Evolutionary conservation across 1,140 invertebrate genomes (phyloP).

Genomic region (Brachionus paranguensis): DNA sequence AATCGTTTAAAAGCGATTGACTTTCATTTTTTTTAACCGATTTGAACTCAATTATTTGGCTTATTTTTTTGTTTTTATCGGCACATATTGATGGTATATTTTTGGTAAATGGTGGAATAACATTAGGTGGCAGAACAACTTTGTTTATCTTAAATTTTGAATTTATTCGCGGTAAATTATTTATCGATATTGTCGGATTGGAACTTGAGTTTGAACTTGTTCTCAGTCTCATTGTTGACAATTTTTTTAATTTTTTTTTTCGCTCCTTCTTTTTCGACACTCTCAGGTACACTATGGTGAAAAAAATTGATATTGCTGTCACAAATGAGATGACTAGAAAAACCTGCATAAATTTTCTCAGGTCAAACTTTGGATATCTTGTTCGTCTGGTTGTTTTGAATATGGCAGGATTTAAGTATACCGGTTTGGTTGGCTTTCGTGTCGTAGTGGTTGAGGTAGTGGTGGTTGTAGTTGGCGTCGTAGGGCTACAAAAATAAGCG

Average conservation of each 20-base stretch:
- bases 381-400: neutral
- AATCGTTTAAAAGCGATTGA: neutral
- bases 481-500: neutral
- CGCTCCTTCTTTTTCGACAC: neutral
- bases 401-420: neutral
- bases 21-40: neutral
- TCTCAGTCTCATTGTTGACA: neutral
- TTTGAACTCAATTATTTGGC: neutral
- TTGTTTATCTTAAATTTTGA: neutral
- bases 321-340: neutral
- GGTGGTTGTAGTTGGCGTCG: neutral
- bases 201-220: neutral
- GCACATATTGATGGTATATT: neutral
- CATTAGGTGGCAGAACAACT: neutral
- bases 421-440: neutral
- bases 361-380: neutral
- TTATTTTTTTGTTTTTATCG: neutral
- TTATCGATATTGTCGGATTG: neutral
- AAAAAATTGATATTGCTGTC: conserved; percentile 23
- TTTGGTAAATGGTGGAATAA: neutral
- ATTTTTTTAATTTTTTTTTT: conserved; percentile 10
- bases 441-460: neutral
- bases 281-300: conserved; percentile 12
- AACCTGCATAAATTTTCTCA: conserved; percentile 7
- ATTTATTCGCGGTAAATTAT: conserved; percentile 19